Percentiles rank a stretch among this genome's conserved stretches.
phyloP scores from a whole-genome alignment of 2,113 vertebrate genomes.

The Pleuronectes platessa region DNA sequence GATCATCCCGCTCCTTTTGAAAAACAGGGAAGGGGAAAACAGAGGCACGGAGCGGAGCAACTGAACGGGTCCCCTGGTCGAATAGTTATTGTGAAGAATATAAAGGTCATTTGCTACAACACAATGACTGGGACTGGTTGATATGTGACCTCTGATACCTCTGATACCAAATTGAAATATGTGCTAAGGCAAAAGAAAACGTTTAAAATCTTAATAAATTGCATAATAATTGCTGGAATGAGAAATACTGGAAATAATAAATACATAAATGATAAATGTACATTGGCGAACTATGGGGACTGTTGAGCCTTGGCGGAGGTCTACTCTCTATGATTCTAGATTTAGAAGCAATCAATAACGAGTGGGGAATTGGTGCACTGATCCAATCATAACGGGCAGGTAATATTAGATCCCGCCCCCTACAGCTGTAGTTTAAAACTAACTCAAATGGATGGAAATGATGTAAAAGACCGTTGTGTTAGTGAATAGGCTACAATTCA shows the following conservation, averaged over 20 bases:
- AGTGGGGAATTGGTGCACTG: too few relatives aligned
- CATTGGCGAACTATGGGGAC: too few relatives aligned
- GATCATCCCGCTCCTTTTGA: constrained; percentile 23
- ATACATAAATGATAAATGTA: neutral
- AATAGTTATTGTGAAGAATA: neutral
- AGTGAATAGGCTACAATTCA: too few relatives aligned
- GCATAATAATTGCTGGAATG: neutral
- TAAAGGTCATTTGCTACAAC: neutral
- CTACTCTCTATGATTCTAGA: too few relatives aligned
- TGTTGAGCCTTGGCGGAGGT: too few relatives aligned
- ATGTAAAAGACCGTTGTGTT: too few relatives aligned
- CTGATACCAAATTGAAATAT: neutral
- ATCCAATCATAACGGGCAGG: too few relatives aligned
- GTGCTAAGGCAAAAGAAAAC: too few relatives aligned
- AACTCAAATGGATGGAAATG: too few relatives aligned
- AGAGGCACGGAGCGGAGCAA: neutral
- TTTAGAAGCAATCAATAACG: too few relatives aligned
- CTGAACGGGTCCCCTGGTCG: constrained; percentile 4
- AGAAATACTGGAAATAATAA: neutral
- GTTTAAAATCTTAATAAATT: too few relatives aligned
- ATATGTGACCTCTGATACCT: neutral
- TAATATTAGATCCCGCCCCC: too few relatives aligned
- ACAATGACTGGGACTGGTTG: neutral
- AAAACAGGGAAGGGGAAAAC: constrained; percentile 11
- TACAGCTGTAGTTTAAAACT: neutral